These are phyloP conservation scores for Heterocephalus glaber DNA, from an alignment of 2,113 vertebrate species.

Conservation along the genomic window DNA sequence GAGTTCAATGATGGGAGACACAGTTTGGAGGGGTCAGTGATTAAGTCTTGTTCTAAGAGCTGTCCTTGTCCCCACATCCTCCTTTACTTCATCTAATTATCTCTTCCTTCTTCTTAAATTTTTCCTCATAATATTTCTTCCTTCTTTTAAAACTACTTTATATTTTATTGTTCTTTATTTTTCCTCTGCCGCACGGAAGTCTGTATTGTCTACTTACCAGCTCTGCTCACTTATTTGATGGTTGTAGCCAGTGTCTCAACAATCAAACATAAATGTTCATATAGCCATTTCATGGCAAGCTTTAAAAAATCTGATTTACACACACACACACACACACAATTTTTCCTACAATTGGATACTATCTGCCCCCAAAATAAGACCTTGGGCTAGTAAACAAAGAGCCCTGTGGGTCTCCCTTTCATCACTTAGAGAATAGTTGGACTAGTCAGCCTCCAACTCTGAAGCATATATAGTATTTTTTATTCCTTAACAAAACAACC, in stretches of 20 bases:
- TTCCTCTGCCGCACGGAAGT: not conserved
- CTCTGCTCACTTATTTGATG: not conserved
- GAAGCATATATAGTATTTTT: not conserved
- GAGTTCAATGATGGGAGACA: not conserved
- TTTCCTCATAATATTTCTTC: not conserved
- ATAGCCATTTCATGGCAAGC: not conserved
- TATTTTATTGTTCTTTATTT: not conserved
- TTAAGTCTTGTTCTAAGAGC: not conserved
- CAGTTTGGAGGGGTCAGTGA: not conserved
- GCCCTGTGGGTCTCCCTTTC: not conserved
- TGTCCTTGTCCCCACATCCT: fast-evolving
- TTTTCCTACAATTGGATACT: not conserved
- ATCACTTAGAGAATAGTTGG: not conserved
- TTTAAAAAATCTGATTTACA: not conserved
- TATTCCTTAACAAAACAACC: not conserved
- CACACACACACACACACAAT: not conserved
- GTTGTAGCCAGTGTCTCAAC: not conserved
- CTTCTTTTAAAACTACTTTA: not conserved
- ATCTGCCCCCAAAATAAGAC: not conserved
- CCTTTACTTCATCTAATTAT: not conserved
- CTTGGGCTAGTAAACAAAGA: not conserved
- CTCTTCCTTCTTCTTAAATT: not conserved
- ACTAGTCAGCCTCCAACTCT: not conserved
- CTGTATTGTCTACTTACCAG: not conserved
- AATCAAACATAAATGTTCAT: not conserved